These are phyloP conservation scores for Toxotes lorentzi DNA, from an alignment of 2,797 vertebrate species.

Conservation along the genomic window DNA sequence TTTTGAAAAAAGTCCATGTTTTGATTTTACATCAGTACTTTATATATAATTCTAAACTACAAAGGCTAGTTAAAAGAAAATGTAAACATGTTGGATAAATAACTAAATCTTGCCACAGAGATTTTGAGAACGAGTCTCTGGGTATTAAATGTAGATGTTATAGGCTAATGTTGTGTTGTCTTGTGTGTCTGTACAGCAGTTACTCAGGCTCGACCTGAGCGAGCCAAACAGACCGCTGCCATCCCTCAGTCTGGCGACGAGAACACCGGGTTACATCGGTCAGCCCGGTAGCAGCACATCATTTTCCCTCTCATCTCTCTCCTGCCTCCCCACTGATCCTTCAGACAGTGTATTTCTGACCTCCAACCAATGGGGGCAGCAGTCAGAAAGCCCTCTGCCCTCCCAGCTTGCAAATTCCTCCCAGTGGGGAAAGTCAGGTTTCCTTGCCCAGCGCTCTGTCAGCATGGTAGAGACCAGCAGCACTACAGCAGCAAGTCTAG, in stretches of 20 bases:
- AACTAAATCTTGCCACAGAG: not conserved
- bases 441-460: constrained; percentile 76
- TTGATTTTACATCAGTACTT: no score
- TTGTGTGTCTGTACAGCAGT: constrained; percentile 60
- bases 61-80: not conserved
- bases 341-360: constrained; percentile 56
- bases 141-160: not conserved
- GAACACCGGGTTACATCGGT: constrained; percentile 57
- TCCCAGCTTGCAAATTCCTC: constrained; percentile 41
- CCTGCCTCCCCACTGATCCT: constrained; percentile 61
- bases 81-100: not conserved
- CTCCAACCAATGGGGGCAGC: constrained; percentile 68
- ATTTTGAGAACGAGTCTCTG: not conserved
- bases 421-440: constrained; percentile 68
- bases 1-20: no score
- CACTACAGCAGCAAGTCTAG: constrained; percentile 46
- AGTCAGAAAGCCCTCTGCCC: constrained; percentile 55
- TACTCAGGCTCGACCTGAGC: constrained; percentile 74
- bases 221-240: constrained; percentile 54
- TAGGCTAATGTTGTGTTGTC: constrained; percentile 6
- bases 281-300: constrained; percentile 56
- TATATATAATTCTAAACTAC: not conserved
- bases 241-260: constrained; percentile 59
- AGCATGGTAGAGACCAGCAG: constrained; percentile 80
- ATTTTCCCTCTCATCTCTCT: constrained; percentile 65